A percentile compares a stretch with the other conserved stretches of the same genome.
Evolutionary conservation across 2,113 vertebrate species (phyloP).

Genomic region (Myrmecophaga tridactyla): DNA sequence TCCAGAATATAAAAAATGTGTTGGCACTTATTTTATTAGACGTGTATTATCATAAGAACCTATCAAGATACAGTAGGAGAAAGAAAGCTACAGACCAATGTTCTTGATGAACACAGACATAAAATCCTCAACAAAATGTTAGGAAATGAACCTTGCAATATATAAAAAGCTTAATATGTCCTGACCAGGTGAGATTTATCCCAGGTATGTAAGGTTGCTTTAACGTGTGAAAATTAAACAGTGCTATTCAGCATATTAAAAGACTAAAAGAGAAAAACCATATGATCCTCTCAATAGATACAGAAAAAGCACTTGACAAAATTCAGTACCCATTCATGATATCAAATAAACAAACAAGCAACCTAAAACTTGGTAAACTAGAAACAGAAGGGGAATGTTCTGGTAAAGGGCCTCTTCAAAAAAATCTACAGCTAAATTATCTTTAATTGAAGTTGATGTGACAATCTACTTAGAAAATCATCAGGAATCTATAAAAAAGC

Average conservation of each 20-base stretch:
- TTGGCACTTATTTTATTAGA: neutral
- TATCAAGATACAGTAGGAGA: neutral
- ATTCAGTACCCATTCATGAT: neutral
- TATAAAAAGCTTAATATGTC: slow-evolving; percentile 4
- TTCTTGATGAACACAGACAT: neutral
- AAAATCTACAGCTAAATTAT: neutral
- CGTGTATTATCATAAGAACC: neutral
- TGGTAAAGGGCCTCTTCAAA: neutral
- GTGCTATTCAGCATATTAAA: no score
- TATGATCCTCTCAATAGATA: no score
- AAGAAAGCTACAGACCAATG: neutral
- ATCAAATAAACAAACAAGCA: neutral
- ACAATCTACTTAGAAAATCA: slow-evolving; percentile 13
- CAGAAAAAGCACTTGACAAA: no score
- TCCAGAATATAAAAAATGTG: neutral
- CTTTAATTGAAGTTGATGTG: neutral
- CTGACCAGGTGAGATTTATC: slow-evolving; percentile 3
- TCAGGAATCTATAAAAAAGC: neutral
- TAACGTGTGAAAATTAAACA: neutral
- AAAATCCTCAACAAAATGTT: slow-evolving; percentile 13
- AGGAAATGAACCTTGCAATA: neutral
- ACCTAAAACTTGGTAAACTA: neutral
- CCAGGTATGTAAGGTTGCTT: neutral
- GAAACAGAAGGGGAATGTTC: neutral
- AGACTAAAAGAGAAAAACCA: no score